A percentile compares a stretch with the other conserved stretches of the same genome.
Conservation (phyloP, 1,140 invertebrate species). For the Procambarus virginalis region DNA sequence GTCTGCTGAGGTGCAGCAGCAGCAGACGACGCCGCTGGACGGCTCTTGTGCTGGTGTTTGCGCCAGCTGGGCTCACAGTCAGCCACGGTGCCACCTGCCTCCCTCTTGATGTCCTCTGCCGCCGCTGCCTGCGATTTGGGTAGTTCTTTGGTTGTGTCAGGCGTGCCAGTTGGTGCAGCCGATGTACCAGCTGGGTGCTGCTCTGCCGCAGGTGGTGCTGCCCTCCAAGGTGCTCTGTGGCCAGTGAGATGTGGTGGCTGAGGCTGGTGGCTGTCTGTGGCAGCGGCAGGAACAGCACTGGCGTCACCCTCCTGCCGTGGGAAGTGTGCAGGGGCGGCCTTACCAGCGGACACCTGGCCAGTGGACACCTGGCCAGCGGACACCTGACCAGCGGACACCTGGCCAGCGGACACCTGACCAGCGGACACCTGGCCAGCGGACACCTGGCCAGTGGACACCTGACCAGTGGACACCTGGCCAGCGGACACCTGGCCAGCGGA, state of each 20-base stretch:
- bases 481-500: too few relatives aligned
- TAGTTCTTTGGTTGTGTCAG: not conserved
- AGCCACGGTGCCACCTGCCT: not conserved
- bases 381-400: too few relatives aligned
- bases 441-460: too few relatives aligned
- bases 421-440: not conserved
- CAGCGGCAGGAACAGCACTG: not conserved
- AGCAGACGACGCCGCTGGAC: not conserved
- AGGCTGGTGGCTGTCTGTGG: not conserved
- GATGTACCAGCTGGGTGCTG: not conserved
- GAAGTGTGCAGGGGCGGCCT: constrained; percentile 11
- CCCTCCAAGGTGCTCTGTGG: constrained; percentile 44
- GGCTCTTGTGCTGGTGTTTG: constrained; percentile 24
- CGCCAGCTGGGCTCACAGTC: constrained; percentile 19
- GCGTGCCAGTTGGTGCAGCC: not conserved
- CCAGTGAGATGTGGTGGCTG: not conserved
- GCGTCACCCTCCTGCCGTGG: not conserved
- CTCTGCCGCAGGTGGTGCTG: not conserved
- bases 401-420: too few relatives aligned
- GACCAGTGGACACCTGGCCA: too few relatives aligned
- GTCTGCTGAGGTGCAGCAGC: not conserved
- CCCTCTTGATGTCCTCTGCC: not conserved
- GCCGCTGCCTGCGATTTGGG: not conserved
- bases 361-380: too few relatives aligned
- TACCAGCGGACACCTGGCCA: not conserved